Conservation (phyloP, 2,888 invertebrate genomes). For the Vesta saturnalis region DNA sequence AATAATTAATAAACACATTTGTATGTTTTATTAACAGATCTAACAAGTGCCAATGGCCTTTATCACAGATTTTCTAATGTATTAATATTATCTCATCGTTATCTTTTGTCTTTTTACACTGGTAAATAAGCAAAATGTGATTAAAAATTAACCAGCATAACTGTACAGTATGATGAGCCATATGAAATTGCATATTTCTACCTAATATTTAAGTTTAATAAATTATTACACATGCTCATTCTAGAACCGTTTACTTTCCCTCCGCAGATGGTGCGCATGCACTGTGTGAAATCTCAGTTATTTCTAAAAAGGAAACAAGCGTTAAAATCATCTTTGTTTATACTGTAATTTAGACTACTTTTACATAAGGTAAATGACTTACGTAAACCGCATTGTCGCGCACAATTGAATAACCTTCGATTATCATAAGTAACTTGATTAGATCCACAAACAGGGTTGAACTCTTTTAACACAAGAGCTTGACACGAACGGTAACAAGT, state of each 20-base stretch:
- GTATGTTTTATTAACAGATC: too few relatives aligned
- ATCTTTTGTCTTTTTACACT: too few relatives aligned
- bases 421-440: conserved; percentile 4
- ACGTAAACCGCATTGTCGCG: conserved; percentile 2
- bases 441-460: conserved; percentile 4
- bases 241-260: not conserved
- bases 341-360: not conserved
- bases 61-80: too few relatives aligned
- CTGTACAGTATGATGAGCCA: too few relatives aligned
- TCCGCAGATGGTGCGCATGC: not conserved
- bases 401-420: not conserved
- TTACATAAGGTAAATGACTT: not conserved
- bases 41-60: too few relatives aligned
- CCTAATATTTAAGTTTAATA: too few relatives aligned
- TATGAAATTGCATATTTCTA: not conserved
- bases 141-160: too few relatives aligned
- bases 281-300: conserved; percentile 3
- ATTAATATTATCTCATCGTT: too few relatives aligned
- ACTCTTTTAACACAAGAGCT: not conserved
- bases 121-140: too few relatives aligned
- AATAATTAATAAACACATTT: too few relatives aligned
- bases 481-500: not conserved
- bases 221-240: not conserved
- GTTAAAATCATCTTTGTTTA: too few relatives aligned
- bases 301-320: not conserved